A percentile compares a stretch with the other conserved stretches of the same genome.
Conservation (phyloP, 1,140 invertebrate species). For the Hyphantria cunea region DNA sequence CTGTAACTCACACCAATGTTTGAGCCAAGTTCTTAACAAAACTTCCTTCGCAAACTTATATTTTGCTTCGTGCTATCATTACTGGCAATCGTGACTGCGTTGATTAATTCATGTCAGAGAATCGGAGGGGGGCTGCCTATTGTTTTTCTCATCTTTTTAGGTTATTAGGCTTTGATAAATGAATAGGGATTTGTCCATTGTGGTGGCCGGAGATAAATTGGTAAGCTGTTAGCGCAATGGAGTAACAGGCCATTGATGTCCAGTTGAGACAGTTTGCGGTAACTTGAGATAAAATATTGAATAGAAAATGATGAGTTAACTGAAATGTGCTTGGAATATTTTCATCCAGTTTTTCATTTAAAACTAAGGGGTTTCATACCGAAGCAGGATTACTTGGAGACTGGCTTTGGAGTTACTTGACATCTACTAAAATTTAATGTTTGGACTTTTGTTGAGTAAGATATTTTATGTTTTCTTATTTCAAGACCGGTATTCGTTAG, state of each 20-base stretch:
- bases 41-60: slow-evolving; percentile 46
- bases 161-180: slow-evolving; percentile 39
- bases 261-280: slow-evolving; percentile 12
- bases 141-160: slow-evolving; percentile 46
- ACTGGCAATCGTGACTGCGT: slow-evolving; percentile 60
- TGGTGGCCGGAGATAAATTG: slow-evolving; percentile 24
- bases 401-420: too few species aligned
- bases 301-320: background rate
- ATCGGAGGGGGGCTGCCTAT: slow-evolving; percentile 27
- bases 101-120: slow-evolving; percentile 64
- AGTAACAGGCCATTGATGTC: slow-evolving; percentile 17
- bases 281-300: too few species aligned
- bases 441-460: too few species aligned
- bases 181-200: slow-evolving; percentile 34
- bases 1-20: slow-evolving; percentile 46
- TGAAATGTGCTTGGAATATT: background rate
- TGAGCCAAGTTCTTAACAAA: slow-evolving; percentile 41
- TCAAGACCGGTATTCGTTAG: too few species aligned
- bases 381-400: too few species aligned
- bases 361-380: too few species aligned
- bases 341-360: too few species aligned
- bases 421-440: too few species aligned
- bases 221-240: slow-evolving; percentile 1
- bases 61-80: slow-evolving; percentile 64
- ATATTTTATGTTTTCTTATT: too few species aligned